These are phyloP conservation scores for Gari tellinella DNA, from an alignment of 2,888 invertebrate species.

Conservation along the genomic window DNA sequence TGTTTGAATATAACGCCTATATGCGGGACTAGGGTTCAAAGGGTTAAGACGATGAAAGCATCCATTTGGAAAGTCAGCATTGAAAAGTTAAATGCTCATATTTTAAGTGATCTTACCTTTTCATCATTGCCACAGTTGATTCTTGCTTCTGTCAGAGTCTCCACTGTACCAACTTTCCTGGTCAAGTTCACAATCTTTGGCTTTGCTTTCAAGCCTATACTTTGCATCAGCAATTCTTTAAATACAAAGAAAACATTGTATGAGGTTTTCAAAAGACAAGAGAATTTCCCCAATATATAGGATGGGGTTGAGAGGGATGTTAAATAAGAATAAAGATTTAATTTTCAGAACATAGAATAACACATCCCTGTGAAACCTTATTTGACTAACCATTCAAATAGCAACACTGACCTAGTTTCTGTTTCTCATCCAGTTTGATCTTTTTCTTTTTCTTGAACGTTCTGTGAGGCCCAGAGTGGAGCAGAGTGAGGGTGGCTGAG, in stretches of 20 bases:
- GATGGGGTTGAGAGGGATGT: no score
- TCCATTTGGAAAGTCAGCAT: no score
- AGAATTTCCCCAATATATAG: no score
- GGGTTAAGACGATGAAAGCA: no score
- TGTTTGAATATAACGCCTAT: no score
- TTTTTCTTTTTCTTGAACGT: conserved; percentile 80
- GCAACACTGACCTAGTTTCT: conserved; percentile 84
- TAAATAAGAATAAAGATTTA: no score
- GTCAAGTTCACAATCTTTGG: conserved; percentile 98
- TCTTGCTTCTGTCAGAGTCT: conserved; percentile 92
- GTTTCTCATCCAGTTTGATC: conserved; percentile 76
- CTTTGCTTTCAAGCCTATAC: conserved; percentile 91
- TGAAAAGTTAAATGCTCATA: no score
- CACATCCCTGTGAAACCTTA: no score
- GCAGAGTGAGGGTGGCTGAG: conserved; percentile 97
- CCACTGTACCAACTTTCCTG: conserved; percentile 91
- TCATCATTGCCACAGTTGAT: conserved; percentile 86
- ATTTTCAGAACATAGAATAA: no score
- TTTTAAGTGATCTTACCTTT: conserved; percentile 80
- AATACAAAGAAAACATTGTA: neutral
- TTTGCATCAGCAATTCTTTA: conserved; percentile 90
- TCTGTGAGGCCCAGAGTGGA: conserved; percentile 91
- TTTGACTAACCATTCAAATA: no score
- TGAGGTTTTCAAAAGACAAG: neutral
- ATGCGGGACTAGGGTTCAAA: no score